These are phyloP conservation scores for Butastur rufipennis DNA, from an alignment of 2,113 vertebrate species.

Conservation along the genomic window DNA sequence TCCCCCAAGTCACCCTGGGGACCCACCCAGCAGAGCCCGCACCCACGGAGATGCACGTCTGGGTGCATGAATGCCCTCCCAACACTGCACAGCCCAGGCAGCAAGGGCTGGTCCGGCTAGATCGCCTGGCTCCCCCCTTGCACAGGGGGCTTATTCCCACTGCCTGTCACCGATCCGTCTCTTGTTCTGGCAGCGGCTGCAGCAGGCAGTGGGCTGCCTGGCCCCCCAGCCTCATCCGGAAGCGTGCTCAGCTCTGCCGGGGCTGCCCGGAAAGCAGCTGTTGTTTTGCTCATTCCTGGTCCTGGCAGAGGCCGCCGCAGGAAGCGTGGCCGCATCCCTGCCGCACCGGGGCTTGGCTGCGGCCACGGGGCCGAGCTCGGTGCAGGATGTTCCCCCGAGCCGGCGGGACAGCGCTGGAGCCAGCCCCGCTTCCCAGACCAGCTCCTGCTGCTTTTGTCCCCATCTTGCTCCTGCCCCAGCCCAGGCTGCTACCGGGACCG, in stretches of 20 bases:
- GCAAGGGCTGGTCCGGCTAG: not conserved
- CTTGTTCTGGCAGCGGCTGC: not conserved
- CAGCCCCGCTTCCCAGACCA: not conserved
- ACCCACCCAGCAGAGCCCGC: not conserved
- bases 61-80: not conserved
- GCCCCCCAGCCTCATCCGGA: not conserved
- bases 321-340: not conserved
- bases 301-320: not conserved
- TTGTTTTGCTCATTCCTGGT: not conserved
- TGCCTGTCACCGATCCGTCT: fast-evolving
- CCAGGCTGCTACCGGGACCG: not conserved
- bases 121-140: fast-evolving
- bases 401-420: not conserved
- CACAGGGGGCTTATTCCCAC: not conserved
- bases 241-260: not conserved
- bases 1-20: not conserved
- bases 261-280: not conserved
- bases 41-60: too few relatives aligned
- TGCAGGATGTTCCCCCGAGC: not conserved
- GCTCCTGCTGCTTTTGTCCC: not conserved
- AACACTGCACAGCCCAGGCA: too few relatives aligned
- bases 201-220: not conserved
- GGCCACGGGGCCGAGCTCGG: not conserved
- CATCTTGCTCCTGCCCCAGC: not conserved
- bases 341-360: not conserved